Conservation (phyloP, 2,797 vertebrate genomes). For the Corythornis leucogaster region DNA sequence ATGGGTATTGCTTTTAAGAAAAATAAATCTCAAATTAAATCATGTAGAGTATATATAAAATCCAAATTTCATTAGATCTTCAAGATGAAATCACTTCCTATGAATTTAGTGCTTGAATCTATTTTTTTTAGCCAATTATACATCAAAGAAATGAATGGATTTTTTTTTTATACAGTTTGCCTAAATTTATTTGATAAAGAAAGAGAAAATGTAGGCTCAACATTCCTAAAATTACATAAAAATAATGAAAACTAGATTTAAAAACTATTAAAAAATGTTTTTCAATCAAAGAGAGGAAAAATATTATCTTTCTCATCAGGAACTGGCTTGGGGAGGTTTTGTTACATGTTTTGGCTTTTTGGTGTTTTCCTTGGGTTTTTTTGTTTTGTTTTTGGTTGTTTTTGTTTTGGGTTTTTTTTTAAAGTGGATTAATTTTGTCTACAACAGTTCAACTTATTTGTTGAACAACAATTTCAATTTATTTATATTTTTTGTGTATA, state of each 20-base stretch:
- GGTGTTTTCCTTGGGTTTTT: neutral
- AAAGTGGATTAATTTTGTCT: neutral
- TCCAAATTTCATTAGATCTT: slow-evolving; percentile 23
- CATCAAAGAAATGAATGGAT: neutral
- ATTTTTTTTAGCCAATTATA: slow-evolving; percentile 29
- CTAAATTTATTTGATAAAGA: neutral
- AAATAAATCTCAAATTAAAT: slow-evolving; percentile 7
- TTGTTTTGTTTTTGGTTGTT: rapidly evolving
- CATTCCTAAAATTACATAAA: neutral
- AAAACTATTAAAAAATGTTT: neutral
- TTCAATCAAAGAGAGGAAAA: neutral
- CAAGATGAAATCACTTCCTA: neutral
- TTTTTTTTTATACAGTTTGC: neutral
- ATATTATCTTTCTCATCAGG: neutral
- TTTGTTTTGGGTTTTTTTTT: neutral
- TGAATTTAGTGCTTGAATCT: neutral
- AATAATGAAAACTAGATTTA: neutral
- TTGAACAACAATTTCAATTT: too few species aligned
- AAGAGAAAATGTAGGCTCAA: neutral
- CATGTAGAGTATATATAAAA: neutral
- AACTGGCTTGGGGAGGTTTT: rapidly evolving
- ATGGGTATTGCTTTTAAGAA: neutral
- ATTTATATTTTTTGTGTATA: neutral
- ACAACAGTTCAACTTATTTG: neutral
- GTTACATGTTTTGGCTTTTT: neutral